Evolutionary conservation across 2,113 vertebrate species (phyloP).

Genomic region (Forbesichthys agassizii): DNA sequence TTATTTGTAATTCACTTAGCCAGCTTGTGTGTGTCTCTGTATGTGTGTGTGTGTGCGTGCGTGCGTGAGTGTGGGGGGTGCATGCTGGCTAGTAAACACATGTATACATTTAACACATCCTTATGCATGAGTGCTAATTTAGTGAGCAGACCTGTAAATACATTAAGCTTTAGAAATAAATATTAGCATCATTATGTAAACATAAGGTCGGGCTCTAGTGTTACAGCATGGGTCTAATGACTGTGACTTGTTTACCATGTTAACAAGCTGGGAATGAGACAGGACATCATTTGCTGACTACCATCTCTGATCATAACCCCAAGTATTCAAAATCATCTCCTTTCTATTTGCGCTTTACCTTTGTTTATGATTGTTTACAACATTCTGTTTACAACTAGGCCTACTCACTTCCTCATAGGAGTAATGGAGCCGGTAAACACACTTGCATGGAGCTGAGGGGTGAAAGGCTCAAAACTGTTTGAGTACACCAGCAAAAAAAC

Average conservation of each 20-base stretch:
- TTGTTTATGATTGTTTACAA: no score
- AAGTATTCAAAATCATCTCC: no score
- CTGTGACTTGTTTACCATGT: conserved; percentile 40
- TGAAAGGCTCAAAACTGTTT: no score
- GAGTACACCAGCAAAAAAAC: no score
- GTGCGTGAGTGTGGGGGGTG: not conserved
- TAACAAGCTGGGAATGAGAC: conserved; percentile 21
- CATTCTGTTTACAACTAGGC: no score
- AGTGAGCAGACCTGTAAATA: conserved; percentile 15
- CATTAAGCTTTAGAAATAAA: conserved; percentile 50
- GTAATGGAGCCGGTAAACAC: no score
- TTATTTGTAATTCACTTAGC: conserved; percentile 62
- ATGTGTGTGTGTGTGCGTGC: not conserved
- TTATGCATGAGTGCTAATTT: conserved; percentile 14
- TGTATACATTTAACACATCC: not conserved
- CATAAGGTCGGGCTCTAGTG: conserved; percentile 21
- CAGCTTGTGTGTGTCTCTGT: conserved; percentile 12
- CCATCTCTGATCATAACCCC: conserved; percentile 9
- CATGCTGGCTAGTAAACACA: not conserved
- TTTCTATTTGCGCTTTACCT: no score
- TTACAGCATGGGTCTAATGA: conserved; percentile 41
- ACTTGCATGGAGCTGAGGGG: no score
- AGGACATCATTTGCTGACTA: not conserved
- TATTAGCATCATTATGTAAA: conserved; percentile 43
- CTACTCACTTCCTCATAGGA: no score